Evolutionary conservation across 2,797 vertebrate genomes (phyloP).

Genomic region (Ptychobarbus kaznakovi): DNA sequence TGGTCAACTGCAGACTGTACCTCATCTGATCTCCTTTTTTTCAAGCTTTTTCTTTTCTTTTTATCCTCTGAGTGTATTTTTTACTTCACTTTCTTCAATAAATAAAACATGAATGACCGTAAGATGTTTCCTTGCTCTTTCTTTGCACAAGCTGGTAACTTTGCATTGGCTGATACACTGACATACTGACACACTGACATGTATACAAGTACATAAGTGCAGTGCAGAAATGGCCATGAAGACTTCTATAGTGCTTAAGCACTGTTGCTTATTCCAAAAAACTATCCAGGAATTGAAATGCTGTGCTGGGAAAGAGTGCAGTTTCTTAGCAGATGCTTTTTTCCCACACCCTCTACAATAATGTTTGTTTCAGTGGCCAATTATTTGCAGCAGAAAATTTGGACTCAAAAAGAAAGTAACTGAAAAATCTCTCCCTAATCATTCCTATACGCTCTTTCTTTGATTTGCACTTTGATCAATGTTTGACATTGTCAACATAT

Average conservation of each 20-base stretch:
- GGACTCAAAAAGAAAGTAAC: background rate
- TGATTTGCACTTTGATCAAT: constrained; percentile 14
- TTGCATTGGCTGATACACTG: constrained; percentile 36
- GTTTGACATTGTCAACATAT: constrained; percentile 3
- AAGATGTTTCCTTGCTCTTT: constrained; percentile 42
- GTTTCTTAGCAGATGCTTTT: constrained; percentile 7
- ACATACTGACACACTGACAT: constrained; percentile 59
- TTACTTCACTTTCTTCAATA: constrained; percentile 42
- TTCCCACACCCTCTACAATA: background rate
- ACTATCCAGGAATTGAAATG: background rate
- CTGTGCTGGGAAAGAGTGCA: background rate
- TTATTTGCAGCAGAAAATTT: constrained; percentile 7
- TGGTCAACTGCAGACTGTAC: constrained; percentile 49
- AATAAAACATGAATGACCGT: constrained; percentile 37
- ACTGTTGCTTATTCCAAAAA: background rate
- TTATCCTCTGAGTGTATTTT: constrained; percentile 30
- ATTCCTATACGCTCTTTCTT: constrained; percentile 3
- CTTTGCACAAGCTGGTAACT: constrained; percentile 31
- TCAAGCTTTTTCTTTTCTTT: background rate
- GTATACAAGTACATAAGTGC: constrained; percentile 28
- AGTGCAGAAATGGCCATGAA: constrained; percentile 21
- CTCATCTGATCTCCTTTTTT: background rate
- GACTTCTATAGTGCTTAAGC: constrained; percentile 20
- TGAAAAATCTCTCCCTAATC: background rate
- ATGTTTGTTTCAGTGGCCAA: constrained; percentile 6